A percentile compares a stretch with the other conserved stretches of the same genome.
These are phyloP conservation scores for Lymantria monacha DNA, from an alignment of 2,888 invertebrate species.

Conservation along the genomic window DNA sequence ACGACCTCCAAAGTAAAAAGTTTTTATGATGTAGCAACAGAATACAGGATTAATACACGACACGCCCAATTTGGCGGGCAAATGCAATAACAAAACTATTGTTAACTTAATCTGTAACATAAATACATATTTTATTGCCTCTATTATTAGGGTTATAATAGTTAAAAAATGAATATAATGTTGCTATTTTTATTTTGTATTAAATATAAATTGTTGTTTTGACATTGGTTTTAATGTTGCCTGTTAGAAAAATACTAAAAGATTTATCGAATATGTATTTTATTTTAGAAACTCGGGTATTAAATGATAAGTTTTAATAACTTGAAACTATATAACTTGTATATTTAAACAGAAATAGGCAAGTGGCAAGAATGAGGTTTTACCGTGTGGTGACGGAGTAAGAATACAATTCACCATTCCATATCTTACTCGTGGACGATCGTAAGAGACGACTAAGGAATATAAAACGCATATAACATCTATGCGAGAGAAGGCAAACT, in stretches of 20 bases:
- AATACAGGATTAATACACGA: constrained; percentile 20
- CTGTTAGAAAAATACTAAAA: background rate
- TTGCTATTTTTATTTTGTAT: constrained; percentile 28
- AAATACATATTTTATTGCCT: constrained; percentile 25
- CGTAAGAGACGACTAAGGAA: too few relatives aligned
- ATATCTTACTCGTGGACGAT: too few relatives aligned
- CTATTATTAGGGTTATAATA: constrained; percentile 27
- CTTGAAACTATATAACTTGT: too few relatives aligned
- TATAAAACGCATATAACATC: too few relatives aligned
- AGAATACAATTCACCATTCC: too few relatives aligned
- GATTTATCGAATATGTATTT: too few relatives aligned
- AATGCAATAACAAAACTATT: constrained; percentile 37
- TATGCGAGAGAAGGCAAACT: too few relatives aligned
- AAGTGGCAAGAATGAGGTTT: too few relatives aligned
- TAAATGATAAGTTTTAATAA: too few relatives aligned
- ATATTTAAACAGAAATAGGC: too few relatives aligned
- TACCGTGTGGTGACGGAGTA: too few relatives aligned
- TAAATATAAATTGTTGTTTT: constrained; percentile 19
- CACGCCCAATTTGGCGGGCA: constrained; percentile 48
- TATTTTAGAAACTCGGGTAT: too few relatives aligned
- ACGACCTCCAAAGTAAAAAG: constrained; percentile 34
- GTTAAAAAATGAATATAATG: constrained; percentile 31
- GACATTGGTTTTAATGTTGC: background rate
- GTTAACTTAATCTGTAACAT: constrained; percentile 42
- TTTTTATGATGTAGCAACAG: constrained; percentile 22